A percentile compares a stretch with the other conserved stretches of the same genome.
Evolutionary conservation across 2,888 invertebrate genomes (phyloP).

Genomic region (Cylindroiulus punctatus): DNA sequence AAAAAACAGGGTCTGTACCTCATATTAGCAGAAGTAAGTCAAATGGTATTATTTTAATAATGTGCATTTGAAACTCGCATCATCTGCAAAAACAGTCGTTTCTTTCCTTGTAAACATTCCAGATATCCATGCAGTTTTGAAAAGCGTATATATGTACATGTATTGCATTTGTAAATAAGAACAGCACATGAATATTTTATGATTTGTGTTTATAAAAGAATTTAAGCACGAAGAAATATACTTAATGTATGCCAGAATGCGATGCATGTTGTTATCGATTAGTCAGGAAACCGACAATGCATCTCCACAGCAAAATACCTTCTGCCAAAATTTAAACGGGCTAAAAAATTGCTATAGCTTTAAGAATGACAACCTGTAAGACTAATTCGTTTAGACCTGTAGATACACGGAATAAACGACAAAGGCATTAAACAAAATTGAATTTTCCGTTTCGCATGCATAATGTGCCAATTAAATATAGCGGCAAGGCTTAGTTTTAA

Average conservation of each 20-base stretch:
- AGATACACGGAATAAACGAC: not conserved
- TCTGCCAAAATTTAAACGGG: not conserved
- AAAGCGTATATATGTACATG: not conserved
- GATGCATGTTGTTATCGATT: not conserved
- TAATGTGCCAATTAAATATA: constrained; percentile 2
- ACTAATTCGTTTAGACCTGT: not conserved
- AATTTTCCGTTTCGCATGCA: not conserved
- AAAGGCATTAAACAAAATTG: constrained; percentile 2
- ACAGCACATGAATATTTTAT: not conserved
- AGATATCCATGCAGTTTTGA: not conserved
- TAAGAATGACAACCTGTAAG: not conserved
- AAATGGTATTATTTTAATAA: too few species aligned
- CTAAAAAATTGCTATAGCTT: not conserved
- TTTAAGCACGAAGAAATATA: not conserved
- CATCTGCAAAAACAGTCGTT: not conserved
- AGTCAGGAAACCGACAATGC: too few species aligned
- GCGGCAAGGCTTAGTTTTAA: constrained; percentile 5
- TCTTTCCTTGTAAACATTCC: not conserved
- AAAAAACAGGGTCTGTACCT: too few species aligned
- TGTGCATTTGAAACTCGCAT: too few species aligned
- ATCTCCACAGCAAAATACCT: not conserved
- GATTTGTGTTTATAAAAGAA: not conserved
- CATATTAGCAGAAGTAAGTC: too few species aligned
- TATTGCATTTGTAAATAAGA: not conserved
- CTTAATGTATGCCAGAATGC: not conserved